phyloP scores from a whole-genome alignment of 2,888 invertebrate genomes.

The Apodemia duryi region DNA sequence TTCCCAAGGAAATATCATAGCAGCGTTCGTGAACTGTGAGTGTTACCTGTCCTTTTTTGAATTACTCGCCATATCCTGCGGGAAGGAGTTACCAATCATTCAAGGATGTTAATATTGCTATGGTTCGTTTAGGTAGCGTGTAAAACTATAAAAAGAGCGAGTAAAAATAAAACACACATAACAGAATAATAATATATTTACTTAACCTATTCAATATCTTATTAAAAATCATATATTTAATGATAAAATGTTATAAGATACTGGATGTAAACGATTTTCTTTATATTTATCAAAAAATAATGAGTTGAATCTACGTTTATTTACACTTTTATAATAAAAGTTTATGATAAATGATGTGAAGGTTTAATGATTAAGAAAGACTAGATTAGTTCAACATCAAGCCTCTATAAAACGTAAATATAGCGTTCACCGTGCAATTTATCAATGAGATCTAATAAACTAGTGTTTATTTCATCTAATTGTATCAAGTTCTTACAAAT shows the following conservation, averaged over 20 bases:
- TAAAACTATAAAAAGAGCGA: too few relatives aligned
- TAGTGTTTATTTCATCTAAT: too few relatives aligned
- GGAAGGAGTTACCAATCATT: too few relatives aligned
- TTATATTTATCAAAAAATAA: not conserved
- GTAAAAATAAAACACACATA: not conserved
- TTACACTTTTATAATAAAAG: conserved; percentile 10
- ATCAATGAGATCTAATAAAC: not conserved
- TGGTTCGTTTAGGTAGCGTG: too few relatives aligned
- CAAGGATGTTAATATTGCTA: too few relatives aligned
- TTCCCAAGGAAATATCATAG: too few relatives aligned
- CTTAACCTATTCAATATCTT: conserved; percentile 5
- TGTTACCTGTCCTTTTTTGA: too few relatives aligned
- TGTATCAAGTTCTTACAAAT: not conserved
- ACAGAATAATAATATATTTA: conserved; percentile 14
- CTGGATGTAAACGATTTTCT: conserved; percentile 3
- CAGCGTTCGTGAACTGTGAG: too few relatives aligned
- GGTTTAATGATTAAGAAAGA: conserved; percentile 42
- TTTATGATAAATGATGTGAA: conserved; percentile 14
- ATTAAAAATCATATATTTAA: not conserved
- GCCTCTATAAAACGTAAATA: conserved; percentile 36
- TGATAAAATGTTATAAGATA: conserved; percentile 9
- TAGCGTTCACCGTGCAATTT: not conserved
- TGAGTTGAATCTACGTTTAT: conserved; percentile 7
- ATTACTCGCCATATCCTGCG: too few relatives aligned
- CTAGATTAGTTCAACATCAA: conserved; percentile 74